Percentiles rank a stretch among this genome's conserved stretches.
Conservation (phyloP, 2,113 vertebrate species). For the Triplophysa rosa region DNA sequence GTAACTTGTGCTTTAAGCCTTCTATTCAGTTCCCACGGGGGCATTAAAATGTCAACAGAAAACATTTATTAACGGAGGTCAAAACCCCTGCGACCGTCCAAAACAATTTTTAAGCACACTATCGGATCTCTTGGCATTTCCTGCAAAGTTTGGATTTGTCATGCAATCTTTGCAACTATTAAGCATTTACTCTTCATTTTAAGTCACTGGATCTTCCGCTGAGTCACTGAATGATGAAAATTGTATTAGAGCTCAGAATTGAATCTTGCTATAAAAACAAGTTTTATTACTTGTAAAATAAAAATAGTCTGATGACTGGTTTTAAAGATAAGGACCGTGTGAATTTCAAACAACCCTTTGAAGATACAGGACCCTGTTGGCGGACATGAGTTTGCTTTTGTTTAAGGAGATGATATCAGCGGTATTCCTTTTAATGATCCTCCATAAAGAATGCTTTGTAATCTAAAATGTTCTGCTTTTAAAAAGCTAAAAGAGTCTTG, state of each 20-base stretch:
- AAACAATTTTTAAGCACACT: slow-evolving; percentile 53
- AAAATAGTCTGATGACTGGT: background rate
- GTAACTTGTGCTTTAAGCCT: slow-evolving; percentile 29
- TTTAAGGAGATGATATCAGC: background rate
- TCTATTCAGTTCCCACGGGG: slow-evolving; percentile 58
- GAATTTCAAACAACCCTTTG: background rate
- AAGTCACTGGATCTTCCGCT: slow-evolving; percentile 28
- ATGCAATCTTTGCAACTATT: slow-evolving; percentile 53
- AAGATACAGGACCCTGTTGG: background rate
- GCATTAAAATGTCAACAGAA: slow-evolving; percentile 50
- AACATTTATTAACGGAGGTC: slow-evolving; percentile 70
- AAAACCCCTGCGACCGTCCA: slow-evolving; percentile 58
- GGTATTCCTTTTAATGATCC: background rate
- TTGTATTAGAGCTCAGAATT: background rate
- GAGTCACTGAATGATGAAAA: slow-evolving; percentile 5
- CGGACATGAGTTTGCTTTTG: background rate
- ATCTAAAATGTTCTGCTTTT: slow-evolving; percentile 11
- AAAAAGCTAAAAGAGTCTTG: background rate
- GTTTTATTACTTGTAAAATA: background rate
- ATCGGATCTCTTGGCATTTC: slow-evolving; percentile 76
- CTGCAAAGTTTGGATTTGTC: slow-evolving; percentile 56
- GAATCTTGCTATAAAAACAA: background rate
- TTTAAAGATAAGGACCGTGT: background rate
- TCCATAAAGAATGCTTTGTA: background rate
- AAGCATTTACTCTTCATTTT: slow-evolving; percentile 29